Evolutionary conservation across 2,113 vertebrate species (phyloP), one percentile per base, ranked within the genome.

Genomic region (Agelaius phoeniceus): DNA sequence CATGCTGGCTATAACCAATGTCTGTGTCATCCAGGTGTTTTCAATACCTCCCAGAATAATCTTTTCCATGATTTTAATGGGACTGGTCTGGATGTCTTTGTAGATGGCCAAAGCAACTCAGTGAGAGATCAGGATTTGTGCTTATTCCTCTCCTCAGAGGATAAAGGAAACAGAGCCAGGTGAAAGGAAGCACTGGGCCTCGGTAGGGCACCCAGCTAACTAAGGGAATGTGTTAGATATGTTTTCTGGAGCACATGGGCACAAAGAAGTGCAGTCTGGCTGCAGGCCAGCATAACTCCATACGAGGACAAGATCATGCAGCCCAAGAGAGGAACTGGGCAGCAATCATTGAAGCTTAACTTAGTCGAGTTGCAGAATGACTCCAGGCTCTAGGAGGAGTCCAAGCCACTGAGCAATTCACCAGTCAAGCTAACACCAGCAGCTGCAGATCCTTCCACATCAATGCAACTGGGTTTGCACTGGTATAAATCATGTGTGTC

Each of bases 401-500:
- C 37, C 20, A 58, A 76, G 33, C 43, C 88, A 85, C 51, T 2
- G 27, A 92, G 72, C 57, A 86, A 71, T 85, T 86, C 61, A 51
- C 30, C 57, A 52, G 23, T 46, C 63, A 71, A 83, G 68, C 80
- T 71, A 86, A 73, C 46, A 54, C 19, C 86, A 74, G 88, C 79
- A 94, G 88, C 92, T 91, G 67, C 90, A 90, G 51, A 90, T 77
- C 79, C 76, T 90, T 77, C 83, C 63, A 51, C 8, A 13, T 93
- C 90, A 88, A 10, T 11, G 68, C 90, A 58, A 71, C 43, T 48
- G 74, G 61, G 43, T 33, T 81, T 81, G 69, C 33, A 14, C n/a
- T 12, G 67, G 43, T 51, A 75, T 68, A 92, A 95, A 87, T 90
- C 41, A 74, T 1, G 43, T 4, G 10, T 0, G 0, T 46, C 0